phyloP scores from a whole-genome alignment of 2,113 vertebrate genomes.

The Ursus arctos region DNA sequence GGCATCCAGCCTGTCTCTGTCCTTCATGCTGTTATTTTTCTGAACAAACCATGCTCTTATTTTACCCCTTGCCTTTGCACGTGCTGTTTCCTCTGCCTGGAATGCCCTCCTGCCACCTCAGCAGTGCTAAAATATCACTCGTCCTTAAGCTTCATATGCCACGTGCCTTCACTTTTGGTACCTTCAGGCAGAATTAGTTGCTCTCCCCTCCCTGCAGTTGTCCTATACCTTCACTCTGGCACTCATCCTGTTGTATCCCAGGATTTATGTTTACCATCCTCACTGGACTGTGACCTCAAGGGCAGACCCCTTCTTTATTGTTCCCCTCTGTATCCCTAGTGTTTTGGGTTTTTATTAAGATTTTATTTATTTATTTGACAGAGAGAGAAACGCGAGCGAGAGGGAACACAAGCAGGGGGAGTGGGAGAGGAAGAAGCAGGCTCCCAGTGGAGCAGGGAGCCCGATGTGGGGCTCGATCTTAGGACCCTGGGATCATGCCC shows the following conservation, averaged over 20 bases:
- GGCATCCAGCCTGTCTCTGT: not conserved
- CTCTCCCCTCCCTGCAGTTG: not conserved
- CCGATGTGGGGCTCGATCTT: no score
- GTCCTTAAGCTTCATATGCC: not conserved
- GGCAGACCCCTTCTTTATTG: not conserved
- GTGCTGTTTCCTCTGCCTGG: not conserved
- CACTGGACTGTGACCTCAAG: constrained; percentile 43
- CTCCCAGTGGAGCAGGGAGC: no score
- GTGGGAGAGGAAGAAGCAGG: no score
- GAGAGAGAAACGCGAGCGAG: no score
- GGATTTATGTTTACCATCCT: not conserved
- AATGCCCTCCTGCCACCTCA: not conserved
- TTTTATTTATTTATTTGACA: no score
- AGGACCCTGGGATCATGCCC: no score
- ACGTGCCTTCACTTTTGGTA: not conserved
- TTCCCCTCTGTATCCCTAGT: not conserved
- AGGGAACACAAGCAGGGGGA: no score
- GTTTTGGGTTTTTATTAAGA: not conserved
- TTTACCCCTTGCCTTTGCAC: constrained; percentile 1
- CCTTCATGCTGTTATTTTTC: not conserved
- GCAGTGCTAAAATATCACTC: not conserved
- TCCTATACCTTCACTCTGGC: not conserved
- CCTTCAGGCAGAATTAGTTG: not conserved
- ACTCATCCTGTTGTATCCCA: not conserved
- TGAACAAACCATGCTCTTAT: not conserved